Evolutionary conservation across 2,888 invertebrate species (phyloP), one percentile per base, ranked within the genome.

Genomic region (Eledone cirrhosa): DNA sequence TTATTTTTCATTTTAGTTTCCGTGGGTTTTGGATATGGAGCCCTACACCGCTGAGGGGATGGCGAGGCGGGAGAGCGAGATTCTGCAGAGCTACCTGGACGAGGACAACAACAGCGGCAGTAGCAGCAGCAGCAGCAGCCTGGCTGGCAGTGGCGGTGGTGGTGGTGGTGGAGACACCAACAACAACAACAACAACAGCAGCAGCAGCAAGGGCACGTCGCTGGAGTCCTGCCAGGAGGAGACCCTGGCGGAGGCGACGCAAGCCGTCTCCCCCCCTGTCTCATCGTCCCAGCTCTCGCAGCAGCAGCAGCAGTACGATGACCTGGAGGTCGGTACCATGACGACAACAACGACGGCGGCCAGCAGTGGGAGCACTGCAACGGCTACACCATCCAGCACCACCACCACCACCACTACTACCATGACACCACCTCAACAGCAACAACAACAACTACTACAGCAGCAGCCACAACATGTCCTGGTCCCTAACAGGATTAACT

Each of bases 21-120:
- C 92, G 5, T 91, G 91, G 90, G 85, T 88, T 78, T 85, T 92
- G 80, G 92, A 92, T 85, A 91, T 92, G 91, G 91, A 90, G 79
- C 92, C 92, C 0, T 92, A 92, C 86, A 92, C 92, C 24, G 90
- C 91, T n/a, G 91, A 91, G 74, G 91, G 91, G 8, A 88, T 92
- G 85, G 89, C 89, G 1, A 82, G 88, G 74, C 80, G 85, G 82
- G 82, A 86, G 79, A 86, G 83, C 75, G 84, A 83, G 69, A 67
- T 78, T 14, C 67, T 67, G 19, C 67, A 77, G 48, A n/a, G 19
- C 4, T 72, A 41, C 31, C 31, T 22, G 19, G 72, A 72, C 22
- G 72, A 72, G n/a, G 72, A 81, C 77, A 48, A 79, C 80, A 2
- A 72, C 76, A 19, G 47, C 78, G 80, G 48, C 84, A 83, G 77